These are phyloP conservation scores for Sminthurinus aureus DNA, from an alignment of 2,888 invertebrate genomes.

Conservation along the genomic window DNA sequence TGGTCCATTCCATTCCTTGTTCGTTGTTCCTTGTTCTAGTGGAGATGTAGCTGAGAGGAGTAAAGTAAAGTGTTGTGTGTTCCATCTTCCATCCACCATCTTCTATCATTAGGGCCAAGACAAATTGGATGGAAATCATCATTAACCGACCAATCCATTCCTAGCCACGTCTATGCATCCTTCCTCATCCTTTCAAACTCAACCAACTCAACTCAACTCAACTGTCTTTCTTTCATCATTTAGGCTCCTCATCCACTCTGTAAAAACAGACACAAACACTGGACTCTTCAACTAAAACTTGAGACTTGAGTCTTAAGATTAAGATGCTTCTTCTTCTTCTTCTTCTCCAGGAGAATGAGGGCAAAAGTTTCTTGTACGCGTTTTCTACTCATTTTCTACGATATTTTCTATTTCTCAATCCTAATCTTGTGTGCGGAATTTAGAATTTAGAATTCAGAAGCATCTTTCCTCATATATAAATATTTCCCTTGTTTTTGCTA, in stretches of 20 bases:
- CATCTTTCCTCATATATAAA: neutral
- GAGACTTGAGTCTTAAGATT: too few relatives aligned
- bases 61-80: neutral
- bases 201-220: too few relatives aligned
- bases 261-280: too few relatives aligned
- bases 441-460: neutral
- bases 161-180: slow-evolving; percentile 15
- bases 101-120: slow-evolving; percentile 31
- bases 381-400: neutral
- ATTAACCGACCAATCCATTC: slow-evolving; percentile 37
- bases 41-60: neutral
- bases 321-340: neutral
- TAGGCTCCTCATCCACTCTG: too few relatives aligned
- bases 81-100: neutral
- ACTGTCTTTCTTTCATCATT: too few relatives aligned
- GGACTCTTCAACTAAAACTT: too few relatives aligned
- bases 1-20: too few relatives aligned
- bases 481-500: neutral
- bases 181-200: slow-evolving; percentile 13
- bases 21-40: too few relatives aligned
- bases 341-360: slow-evolving; percentile 7
- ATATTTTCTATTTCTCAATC: neutral
- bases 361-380: slow-evolving; percentile 24
- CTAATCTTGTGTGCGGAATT: too few relatives aligned
- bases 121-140: slow-evolving; percentile 41